These are phyloP conservation scores for Xenopus petersii DNA, from an alignment of 2,797 vertebrate species.

Conservation along the genomic window DNA sequence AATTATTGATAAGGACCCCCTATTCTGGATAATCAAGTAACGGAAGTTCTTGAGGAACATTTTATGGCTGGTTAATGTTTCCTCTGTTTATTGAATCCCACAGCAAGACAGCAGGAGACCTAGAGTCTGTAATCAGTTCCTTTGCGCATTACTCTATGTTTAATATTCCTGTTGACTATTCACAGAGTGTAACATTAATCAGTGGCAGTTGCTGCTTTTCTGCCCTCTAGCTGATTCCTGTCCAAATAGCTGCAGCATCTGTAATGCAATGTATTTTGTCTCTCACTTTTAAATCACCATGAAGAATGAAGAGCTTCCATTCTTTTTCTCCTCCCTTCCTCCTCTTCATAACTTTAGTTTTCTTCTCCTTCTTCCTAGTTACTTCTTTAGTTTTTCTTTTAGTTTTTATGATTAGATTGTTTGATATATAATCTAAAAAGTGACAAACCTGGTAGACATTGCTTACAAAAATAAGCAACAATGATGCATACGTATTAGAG, in stretches of 20 bases:
- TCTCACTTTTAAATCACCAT: conserved; percentile 22
- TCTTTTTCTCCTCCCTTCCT: too few species aligned
- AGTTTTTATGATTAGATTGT: too few species aligned
- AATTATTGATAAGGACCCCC: conserved; percentile 4
- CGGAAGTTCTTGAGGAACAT: background rate
- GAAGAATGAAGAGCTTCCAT: background rate
- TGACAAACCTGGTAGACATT: too few species aligned
- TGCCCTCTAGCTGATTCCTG: conserved; percentile 23
- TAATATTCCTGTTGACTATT: conserved; percentile 34
- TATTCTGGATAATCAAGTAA: background rate
- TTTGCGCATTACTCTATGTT: conserved; percentile 15
- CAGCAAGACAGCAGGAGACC: conserved; percentile 7
- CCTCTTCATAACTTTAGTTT: too few species aligned
- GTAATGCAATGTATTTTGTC: conserved; percentile 16
- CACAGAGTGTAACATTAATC: conserved; percentile 20
- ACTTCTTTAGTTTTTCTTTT: too few species aligned
- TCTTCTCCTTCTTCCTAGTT: too few species aligned
- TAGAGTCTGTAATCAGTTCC: conserved; percentile 15
- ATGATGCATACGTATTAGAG: too few species aligned
- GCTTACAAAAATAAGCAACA: too few species aligned
- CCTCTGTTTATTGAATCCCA: conserved; percentile 11
- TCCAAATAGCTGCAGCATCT: conserved; percentile 28
- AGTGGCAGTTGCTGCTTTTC: conserved; percentile 21
- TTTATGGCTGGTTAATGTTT: background rate
- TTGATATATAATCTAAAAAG: too few species aligned